Conservation (phyloP, 1,140 invertebrate species). For the Elysia chlorotica region DNA sequence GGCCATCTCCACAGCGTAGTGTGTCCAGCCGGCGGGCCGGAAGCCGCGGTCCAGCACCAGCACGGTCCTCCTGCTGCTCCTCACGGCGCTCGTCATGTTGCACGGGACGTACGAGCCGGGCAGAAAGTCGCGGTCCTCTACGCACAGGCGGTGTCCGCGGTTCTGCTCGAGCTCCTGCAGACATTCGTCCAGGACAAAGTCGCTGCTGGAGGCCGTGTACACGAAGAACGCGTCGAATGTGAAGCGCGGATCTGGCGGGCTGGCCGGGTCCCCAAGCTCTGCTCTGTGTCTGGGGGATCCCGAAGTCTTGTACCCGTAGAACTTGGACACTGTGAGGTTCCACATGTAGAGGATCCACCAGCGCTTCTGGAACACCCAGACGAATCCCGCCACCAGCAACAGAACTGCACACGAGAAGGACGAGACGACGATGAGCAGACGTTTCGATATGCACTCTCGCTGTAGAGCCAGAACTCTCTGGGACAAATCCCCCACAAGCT, state of each 20-base stretch:
- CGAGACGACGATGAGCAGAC: background rate
- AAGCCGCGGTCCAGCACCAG: conserved; percentile 64
- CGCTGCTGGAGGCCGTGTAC: conserved; percentile 20
- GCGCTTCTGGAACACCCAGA: background rate
- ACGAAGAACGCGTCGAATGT: conserved; percentile 30
- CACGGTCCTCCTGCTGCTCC: conserved; percentile 68
- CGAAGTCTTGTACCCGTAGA: background rate
- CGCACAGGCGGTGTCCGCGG: conserved; percentile 23
- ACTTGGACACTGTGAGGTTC: background rate
- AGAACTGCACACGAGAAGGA: background rate
- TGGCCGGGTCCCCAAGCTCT: no score
- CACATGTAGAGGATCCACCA: background rate
- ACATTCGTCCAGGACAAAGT: conserved; percentile 24
- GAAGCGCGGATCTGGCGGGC: no score
- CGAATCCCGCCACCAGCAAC: background rate
- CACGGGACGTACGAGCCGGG: conserved; percentile 64
- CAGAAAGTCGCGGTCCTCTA: conserved; percentile 38
- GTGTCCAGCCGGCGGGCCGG: background rate
- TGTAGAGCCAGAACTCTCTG: background rate
- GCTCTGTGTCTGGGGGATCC: no score
- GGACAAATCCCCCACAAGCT: background rate
- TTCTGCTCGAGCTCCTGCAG: conserved; percentile 27
- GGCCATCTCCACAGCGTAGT: conserved; percentile 6
- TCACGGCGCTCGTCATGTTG: conserved; percentile 68
- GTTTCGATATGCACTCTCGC: background rate